Conservation (phyloP, 2,888 invertebrate genomes). For the Dynastes tityus region DNA sequence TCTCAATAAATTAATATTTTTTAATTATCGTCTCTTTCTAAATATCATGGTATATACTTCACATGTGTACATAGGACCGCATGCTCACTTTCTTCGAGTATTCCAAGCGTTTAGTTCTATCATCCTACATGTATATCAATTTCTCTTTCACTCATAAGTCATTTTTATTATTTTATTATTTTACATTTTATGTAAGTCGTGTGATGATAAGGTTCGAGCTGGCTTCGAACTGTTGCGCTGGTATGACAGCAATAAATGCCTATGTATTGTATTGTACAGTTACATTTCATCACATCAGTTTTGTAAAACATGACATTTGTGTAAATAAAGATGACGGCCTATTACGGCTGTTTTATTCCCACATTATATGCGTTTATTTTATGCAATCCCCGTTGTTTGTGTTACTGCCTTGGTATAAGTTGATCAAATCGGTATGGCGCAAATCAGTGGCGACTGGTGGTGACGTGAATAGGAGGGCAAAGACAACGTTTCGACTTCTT, state of each 20-base stretch:
- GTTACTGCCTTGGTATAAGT: too few relatives aligned
- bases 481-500: too few relatives aligned
- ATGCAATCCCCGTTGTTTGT: background rate
- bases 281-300: conserved; percentile 67
- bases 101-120: conserved; percentile 16
- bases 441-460: too few relatives aligned
- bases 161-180: conserved; percentile 41
- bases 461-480: too few relatives aligned
- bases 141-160: conserved; percentile 25
- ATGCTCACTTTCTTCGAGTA: conserved; percentile 16
- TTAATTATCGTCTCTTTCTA: conserved; percentile 35
- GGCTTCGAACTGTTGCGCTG: conserved; percentile 62
- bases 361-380: conserved; percentile 25
- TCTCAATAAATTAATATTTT: conserved; percentile 50
- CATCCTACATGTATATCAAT: conserved; percentile 6
- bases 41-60: conserved; percentile 21
- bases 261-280: conserved; percentile 51
- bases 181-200: conserved; percentile 44
- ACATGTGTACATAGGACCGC: conserved; percentile 28
- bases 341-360: conserved; percentile 50
- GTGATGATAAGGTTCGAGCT: conserved; percentile 62
- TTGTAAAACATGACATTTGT: conserved; percentile 68
- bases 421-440: too few relatives aligned
- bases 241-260: conserved; percentile 50
- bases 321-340: conserved; percentile 68